Percentiles rank a stretch among this genome's conserved stretches.
Evolutionary conservation across 2,888 invertebrate genomes (phyloP).

Genomic region (Cacoxenus indagator): DNA sequence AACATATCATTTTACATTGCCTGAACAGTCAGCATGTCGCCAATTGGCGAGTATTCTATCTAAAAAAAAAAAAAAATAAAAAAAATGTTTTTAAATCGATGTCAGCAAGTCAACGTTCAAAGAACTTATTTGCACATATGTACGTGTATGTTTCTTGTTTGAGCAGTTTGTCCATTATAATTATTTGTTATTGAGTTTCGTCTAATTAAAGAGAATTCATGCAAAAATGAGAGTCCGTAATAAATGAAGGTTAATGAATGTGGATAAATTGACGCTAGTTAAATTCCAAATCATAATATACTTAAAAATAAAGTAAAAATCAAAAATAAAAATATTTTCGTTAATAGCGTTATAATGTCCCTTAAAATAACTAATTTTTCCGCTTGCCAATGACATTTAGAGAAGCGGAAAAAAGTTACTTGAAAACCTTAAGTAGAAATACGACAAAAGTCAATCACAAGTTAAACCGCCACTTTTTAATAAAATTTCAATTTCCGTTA

Average conservation of each 20-base stretch:
- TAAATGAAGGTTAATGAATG: not conserved
- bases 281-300: not conserved
- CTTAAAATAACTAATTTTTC: not conserved
- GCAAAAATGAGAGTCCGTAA: not conserved
- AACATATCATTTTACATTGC: too few relatives aligned
- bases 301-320: not conserved
- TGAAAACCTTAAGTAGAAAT: not conserved
- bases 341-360: not conserved
- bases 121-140: constrained; percentile 3
- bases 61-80: too few relatives aligned
- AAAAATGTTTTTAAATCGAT: not conserved
- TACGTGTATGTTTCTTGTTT: too few relatives aligned
- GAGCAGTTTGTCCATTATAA: not conserved
- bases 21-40: too few relatives aligned
- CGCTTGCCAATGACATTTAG: constrained; percentile 45
- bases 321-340: not conserved
- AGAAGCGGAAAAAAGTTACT: constrained; percentile 2
- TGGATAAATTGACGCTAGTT: not conserved
- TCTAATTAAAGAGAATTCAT: not conserved
- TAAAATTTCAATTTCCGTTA: constrained; percentile 52
- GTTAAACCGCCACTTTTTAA: constrained; percentile 51
- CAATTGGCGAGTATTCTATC: too few relatives aligned
- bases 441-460: constrained; percentile 56
- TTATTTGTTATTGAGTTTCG: not conserved
- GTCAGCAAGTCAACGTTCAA: constrained; percentile 9